Percentiles rank a stretch among this genome's conserved stretches.
phyloP scores from a whole-genome alignment of 2,797 vertebrate genomes.

The Phoxinus dragarum region DNA sequence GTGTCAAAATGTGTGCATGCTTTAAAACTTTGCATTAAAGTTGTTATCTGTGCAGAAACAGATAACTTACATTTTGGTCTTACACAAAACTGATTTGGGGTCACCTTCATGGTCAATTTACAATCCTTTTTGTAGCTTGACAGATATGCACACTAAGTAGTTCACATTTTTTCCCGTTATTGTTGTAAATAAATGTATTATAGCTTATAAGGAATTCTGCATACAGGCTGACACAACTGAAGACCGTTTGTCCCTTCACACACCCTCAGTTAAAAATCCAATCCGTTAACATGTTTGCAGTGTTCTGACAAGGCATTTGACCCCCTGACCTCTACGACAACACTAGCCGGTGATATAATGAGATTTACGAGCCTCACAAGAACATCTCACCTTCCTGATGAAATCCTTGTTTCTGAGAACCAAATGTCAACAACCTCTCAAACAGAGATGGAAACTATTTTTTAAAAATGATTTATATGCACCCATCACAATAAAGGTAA shows the following conservation, averaged over 20 bases:
- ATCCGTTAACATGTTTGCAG: conserved; percentile 21
- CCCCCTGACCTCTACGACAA: conserved; percentile 14
- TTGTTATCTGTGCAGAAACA: neutral
- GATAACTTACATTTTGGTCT: neutral
- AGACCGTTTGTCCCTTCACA: neutral
- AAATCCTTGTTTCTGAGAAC: conserved; percentile 18
- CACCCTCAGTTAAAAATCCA: conserved; percentile 5
- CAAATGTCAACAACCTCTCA: neutral
- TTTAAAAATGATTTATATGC: neutral
- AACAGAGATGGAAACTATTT: conserved; percentile 7
- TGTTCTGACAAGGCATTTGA: conserved; percentile 46
- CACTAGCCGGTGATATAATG: conserved; percentile 10
- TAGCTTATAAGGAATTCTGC: neutral
- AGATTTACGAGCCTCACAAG: conserved; percentile 27
- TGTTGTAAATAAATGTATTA: neutral
- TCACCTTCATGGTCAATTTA: no score
- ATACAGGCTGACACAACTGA: neutral
- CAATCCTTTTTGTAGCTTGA: neutral
- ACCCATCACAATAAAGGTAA: neutral
- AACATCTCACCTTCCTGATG: conserved; percentile 45
- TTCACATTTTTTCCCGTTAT: neutral
- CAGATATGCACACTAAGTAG: neutral
- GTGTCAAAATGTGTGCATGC: neutral
- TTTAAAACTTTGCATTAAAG: neutral
- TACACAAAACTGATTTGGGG: neutral